Percentiles rank a stretch among this genome's conserved stretches.
These are phyloP conservation scores for Halocynthia aurantium DNA, from an alignment of 23 tunicate genomes.

Conservation along the genomic window DNA sequence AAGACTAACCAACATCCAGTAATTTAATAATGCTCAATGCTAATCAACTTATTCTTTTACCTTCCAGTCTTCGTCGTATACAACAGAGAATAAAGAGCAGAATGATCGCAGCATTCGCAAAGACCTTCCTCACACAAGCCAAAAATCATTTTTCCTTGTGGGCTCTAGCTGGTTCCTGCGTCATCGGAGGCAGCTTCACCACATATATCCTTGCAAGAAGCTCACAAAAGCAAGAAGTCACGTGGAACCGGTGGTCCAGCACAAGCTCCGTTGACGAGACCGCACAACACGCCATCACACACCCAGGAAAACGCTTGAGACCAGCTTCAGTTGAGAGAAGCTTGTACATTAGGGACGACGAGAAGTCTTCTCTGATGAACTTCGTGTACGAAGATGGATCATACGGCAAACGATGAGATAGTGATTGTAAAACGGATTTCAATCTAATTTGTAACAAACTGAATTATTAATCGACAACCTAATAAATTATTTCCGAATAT, in stretches of 20 bases:
- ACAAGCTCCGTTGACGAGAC: background rate
- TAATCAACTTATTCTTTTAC: too few relatives aligned
- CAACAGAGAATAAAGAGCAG: too few relatives aligned
- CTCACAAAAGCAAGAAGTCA: constrained; percentile 20
- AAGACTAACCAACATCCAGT: too few relatives aligned
- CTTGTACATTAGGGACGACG: background rate
- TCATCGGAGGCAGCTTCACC: constrained; percentile 8
- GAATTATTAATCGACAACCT: too few relatives aligned
- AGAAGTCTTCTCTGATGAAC: background rate
- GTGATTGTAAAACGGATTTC: background rate
- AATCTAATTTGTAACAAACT: too few relatives aligned
- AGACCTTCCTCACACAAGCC: background rate
- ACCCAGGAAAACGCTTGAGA: background rate
- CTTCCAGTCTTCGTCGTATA: too few relatives aligned
- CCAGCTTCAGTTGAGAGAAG: background rate
- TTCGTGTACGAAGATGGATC: background rate
- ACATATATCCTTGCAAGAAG: background rate
- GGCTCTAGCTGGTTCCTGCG: constrained; percentile 13
- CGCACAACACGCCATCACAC: background rate
- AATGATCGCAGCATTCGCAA: too few relatives aligned
- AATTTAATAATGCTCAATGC: too few relatives aligned
- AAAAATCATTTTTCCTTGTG: constrained; percentile 8
- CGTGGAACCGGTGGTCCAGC: constrained; percentile 8
- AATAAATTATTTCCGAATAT: too few relatives aligned
- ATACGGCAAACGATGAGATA: background rate